Evolutionary conservation across 2,797 vertebrate genomes (phyloP).

Genomic region (Macrochelys suwanniensis): DNA sequence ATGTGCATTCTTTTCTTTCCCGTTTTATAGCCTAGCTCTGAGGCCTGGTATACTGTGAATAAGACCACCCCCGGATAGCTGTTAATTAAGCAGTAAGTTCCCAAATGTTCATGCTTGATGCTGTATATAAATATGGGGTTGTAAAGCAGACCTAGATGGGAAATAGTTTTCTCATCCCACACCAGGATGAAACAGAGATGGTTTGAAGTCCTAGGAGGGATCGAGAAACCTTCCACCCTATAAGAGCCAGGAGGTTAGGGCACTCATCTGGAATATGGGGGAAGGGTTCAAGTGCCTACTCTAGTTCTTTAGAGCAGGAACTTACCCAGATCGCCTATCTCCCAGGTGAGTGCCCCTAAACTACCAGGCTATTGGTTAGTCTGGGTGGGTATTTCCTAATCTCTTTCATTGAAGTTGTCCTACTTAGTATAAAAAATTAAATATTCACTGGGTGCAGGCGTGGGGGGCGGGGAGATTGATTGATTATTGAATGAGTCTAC

Average conservation of each 20-base stretch:
- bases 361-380: background rate
- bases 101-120: background rate
- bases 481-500: background rate
- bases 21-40: background rate
- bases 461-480: rapidly evolving
- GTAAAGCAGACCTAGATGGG: background rate
- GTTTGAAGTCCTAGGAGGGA: background rate
- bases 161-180: background rate
- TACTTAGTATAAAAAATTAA: background rate
- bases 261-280: background rate
- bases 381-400: background rate
- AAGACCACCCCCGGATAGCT: rapidly evolving
- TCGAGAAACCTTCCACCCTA: background rate
- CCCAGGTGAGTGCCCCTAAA: background rate
- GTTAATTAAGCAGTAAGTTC: background rate
- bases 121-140: background rate
- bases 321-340: background rate
- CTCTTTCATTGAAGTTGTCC: background rate
- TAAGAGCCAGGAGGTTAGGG: background rate
- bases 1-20: background rate
- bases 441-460: background rate
- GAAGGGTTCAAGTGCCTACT: background rate
- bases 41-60: background rate
- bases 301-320: background rate
- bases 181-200: background rate